A percentile compares a stretch with the other conserved stretches of the same genome.
Evolutionary conservation across 2,888 invertebrate species (phyloP).

Genomic region (Caenorhabditis macrosperma): DNA sequence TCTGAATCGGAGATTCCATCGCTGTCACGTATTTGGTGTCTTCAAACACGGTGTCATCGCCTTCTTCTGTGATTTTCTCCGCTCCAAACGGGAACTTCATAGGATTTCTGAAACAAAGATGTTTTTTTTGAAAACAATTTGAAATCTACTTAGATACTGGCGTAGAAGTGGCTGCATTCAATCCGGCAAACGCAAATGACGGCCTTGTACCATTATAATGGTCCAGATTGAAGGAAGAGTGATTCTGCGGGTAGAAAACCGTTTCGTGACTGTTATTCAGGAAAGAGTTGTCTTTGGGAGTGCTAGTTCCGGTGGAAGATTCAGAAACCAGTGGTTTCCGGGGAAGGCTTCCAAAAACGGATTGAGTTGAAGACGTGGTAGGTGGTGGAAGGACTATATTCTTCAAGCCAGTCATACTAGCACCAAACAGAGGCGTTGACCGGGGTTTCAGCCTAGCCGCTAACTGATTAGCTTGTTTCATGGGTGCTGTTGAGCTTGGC

Average conservation of each 20-base stretch:
- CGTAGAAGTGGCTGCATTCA: conserved; percentile 32
- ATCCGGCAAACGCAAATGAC: conserved; percentile 43
- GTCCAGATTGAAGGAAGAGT: conserved; percentile 47
- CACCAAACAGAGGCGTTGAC: not conserved
- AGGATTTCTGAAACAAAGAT: conserved; percentile 8
- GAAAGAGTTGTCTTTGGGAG: conserved; percentile 20
- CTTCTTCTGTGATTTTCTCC: conserved; percentile 1
- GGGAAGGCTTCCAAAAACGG: not conserved
- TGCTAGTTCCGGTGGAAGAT: not conserved
- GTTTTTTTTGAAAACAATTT: not conserved
- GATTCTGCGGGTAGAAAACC: conserved; percentile 46
- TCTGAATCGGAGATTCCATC: conserved; percentile 45
- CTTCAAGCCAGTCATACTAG: not conserved
- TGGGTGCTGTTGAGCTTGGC: conserved; percentile 46
- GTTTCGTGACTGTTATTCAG: conserved; percentile 44
- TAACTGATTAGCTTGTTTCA: not conserved
- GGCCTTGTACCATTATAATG: conserved; percentile 45
- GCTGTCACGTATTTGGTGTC: conserved; percentile 46
- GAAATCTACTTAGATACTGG: conserved; percentile 31
- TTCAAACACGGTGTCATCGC: conserved; percentile 36
- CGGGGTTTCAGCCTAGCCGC: not conserved
- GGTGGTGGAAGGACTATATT: not conserved
- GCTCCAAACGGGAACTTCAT: conserved; percentile 1
- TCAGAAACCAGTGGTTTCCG: not conserved
- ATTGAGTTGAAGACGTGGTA: not conserved